Percentiles rank a stretch among this genome's conserved stretches.
phyloP scores from a whole-genome alignment of 2,888 invertebrate genomes.

The Agrotis clavis region DNA sequence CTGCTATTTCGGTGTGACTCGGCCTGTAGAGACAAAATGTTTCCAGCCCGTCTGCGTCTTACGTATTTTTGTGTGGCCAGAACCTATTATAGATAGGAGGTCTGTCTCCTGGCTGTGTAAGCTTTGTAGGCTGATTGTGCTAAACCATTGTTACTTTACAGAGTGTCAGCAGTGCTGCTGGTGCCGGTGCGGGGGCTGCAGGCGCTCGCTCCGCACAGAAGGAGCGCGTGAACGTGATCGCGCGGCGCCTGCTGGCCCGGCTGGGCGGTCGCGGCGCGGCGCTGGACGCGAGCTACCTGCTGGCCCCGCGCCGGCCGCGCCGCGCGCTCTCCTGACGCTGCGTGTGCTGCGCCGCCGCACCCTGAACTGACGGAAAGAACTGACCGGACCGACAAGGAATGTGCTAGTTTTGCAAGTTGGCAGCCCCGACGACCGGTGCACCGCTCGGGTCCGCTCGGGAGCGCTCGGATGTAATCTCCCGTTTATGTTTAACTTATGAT shows the following conservation, averaged over 20 bases:
- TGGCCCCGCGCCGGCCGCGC: conserved; percentile 62
- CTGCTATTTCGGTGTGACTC: too few species aligned
- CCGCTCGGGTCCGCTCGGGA: not conserved
- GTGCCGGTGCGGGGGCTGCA: conserved; percentile 4
- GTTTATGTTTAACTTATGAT: conserved; percentile 16
- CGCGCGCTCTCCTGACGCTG: conserved; percentile 65
- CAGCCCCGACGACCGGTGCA: too few species aligned
- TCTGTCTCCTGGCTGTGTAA: too few species aligned
- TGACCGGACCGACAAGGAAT: too few species aligned
- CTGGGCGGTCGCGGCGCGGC: conserved; percentile 73
- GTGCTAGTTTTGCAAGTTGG: not conserved
- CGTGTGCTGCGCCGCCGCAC: conserved; percentile 40
- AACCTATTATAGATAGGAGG: too few species aligned
- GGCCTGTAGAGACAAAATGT: too few species aligned
- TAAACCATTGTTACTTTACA: not conserved
- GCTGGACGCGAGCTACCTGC: conserved; percentile 64
- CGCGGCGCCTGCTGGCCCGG: conserved; percentile 81
- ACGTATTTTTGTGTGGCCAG: too few species aligned
- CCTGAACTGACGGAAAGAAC: not conserved
- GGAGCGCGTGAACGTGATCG: conserved; percentile 85
- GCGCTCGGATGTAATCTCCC: conserved; percentile 12
- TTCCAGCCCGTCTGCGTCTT: too few species aligned
- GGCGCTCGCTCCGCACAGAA: conserved; percentile 72
- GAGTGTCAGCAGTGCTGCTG: conserved; percentile 11
- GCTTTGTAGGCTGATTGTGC: not conserved